Conservation (phyloP, 2,797 vertebrate species). For the Sebastes nivosus region DNA sequence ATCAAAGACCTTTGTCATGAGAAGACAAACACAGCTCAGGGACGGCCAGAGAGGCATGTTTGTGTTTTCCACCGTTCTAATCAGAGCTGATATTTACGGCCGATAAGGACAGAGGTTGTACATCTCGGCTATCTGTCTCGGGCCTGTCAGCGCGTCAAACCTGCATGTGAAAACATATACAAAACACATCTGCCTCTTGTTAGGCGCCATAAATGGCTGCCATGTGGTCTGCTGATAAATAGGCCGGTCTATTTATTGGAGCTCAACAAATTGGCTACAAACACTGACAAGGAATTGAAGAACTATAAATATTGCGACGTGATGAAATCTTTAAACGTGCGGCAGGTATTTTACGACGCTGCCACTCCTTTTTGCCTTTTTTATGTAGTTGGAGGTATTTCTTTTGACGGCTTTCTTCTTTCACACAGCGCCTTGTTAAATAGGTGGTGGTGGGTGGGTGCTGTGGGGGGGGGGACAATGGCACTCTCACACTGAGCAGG, state of each 20-base stretch:
- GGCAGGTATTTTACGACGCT: slow-evolving; percentile 83
- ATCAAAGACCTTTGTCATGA: slow-evolving; percentile 71
- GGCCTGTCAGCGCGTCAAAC: slow-evolving; percentile 82
- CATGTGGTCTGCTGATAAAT: slow-evolving; percentile 90
- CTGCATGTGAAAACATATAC: slow-evolving; percentile 85
- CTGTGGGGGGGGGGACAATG: slow-evolving; percentile 51
- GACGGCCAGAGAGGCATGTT: slow-evolving; percentile 63
- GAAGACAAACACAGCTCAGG: slow-evolving; percentile 64
- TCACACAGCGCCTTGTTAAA: slow-evolving; percentile 78
- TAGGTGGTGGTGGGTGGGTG: slow-evolving; percentile 3
- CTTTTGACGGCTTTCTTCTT: slow-evolving; percentile 79
- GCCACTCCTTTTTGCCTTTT: slow-evolving; percentile 67
- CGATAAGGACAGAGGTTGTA: slow-evolving; percentile 68
- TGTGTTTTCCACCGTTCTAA: slow-evolving; percentile 73
- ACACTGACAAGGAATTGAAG: slow-evolving; percentile 87
- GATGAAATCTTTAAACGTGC: slow-evolving; percentile 86
- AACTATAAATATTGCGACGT: slow-evolving; percentile 81
- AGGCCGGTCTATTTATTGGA: slow-evolving; percentile 88
- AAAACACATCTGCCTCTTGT: slow-evolving; percentile 91
- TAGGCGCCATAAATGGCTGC: slow-evolving; percentile 87
- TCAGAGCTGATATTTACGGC: slow-evolving; percentile 78
- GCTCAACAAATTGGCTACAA: slow-evolving; percentile 89
- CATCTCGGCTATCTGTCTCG: slow-evolving; percentile 81
- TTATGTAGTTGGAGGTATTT: slow-evolving; percentile 78
- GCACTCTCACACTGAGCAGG: slow-evolving; percentile 71